A percentile compares a stretch with the other conserved stretches of the same genome.
These are phyloP conservation scores for Xiphophorus maculatus DNA, from an alignment of 2,113 vertebrate species.

Conservation along the genomic window DNA sequence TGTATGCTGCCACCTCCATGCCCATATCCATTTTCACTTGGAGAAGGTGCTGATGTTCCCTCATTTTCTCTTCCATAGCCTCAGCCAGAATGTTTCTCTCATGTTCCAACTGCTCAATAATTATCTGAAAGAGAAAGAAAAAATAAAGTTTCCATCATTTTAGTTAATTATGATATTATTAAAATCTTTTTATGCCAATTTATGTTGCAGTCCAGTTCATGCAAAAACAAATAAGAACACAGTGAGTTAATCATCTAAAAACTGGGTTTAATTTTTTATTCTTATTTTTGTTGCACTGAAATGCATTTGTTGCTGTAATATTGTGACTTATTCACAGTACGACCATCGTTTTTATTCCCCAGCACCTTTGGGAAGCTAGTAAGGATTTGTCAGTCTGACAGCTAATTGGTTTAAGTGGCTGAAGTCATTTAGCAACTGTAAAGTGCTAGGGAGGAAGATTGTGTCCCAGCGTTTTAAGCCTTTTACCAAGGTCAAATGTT, in stretches of 20 bases:
- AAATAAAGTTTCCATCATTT: constrained; percentile 1
- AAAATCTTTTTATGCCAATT: not conserved
- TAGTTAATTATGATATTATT: not conserved
- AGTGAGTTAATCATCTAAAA: not conserved
- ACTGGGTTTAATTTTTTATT: not conserved
- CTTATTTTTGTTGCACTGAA: not conserved
- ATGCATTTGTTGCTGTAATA: not conserved
- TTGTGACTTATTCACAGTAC: not conserved
- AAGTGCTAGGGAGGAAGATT: constrained; percentile 7
- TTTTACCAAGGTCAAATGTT: constrained; percentile 47
- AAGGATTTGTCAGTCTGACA: constrained; percentile 70
- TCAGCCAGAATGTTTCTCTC: constrained; percentile 85
- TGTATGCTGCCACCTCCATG: constrained; percentile 93
- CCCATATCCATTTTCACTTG: constrained; percentile 91
- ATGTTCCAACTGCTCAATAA: constrained; percentile 86
- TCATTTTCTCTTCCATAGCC: constrained; percentile 84
- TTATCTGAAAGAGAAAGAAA: constrained; percentile 74
- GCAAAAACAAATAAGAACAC: not conserved
- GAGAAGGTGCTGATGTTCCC: constrained; percentile 90
- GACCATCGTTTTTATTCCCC: constrained; percentile 43
- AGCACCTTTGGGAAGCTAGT: constrained; percentile 58
- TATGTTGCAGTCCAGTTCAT: not conserved
- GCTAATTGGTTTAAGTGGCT: constrained; percentile 74
- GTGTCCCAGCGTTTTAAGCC: constrained; percentile 18
- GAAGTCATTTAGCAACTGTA: constrained; percentile 48